A percentile compares a stretch with the other conserved stretches of the same genome.
phyloP scores from a whole-genome alignment of 2,113 vertebrate species.

The Deroptyus accipitrinus region DNA sequence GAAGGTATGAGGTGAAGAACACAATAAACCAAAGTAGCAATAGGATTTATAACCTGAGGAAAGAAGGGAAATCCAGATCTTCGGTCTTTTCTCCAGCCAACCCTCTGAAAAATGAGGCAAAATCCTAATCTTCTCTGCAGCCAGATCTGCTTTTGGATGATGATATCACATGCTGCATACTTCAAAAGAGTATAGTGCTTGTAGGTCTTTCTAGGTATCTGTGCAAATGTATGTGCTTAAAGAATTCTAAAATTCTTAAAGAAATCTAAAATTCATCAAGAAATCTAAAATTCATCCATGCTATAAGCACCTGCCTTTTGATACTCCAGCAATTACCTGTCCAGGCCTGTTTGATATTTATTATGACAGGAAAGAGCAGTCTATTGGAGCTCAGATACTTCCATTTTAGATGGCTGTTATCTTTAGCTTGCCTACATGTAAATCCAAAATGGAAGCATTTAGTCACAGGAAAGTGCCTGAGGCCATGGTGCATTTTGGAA shows the following conservation, averaged over 20 bases:
- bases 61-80: neutral
- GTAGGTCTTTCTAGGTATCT: neutral
- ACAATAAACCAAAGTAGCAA: neutral
- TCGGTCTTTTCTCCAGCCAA: neutral
- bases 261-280: neutral
- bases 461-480: neutral
- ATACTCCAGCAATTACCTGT: neutral
- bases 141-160: neutral
- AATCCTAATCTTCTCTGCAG: neutral
- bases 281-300: neutral
- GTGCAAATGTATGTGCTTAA: neutral
- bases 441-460: constrained; percentile 12
- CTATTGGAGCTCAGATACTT: neutral
- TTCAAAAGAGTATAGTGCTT: neutral
- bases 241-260: neutral
- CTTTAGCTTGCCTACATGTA: neutral
- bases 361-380: neutral
- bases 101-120: neutral
- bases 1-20: neutral
- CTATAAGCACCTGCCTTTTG: neutral
- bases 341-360: neutral
- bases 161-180: no score
- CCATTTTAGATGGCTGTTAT: neutral
- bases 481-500: neutral
- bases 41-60: neutral